A percentile compares a stretch with the other conserved stretches of the same genome.
Conservation (phyloP, 1,140 invertebrate species). For the Drosophila sturtevanti region DNA sequence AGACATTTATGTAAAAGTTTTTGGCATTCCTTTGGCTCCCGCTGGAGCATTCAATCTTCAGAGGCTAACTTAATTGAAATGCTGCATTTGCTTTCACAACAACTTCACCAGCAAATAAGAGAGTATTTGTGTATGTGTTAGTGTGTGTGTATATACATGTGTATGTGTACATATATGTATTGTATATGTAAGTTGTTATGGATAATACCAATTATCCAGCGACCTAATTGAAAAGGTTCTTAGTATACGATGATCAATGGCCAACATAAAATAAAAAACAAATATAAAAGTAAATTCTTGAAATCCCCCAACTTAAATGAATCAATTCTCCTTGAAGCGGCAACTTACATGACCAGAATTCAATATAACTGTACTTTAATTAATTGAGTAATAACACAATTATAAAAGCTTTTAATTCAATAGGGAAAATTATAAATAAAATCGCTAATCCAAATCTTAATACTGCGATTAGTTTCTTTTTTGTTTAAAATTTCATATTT, state of each 20-base stretch:
- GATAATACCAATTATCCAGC: slow-evolving; percentile 48
- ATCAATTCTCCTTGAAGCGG: not conserved
- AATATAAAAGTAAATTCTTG: not conserved
- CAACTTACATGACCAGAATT: not conserved
- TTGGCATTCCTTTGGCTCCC: slow-evolving; percentile 19
- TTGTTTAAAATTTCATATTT: no score
- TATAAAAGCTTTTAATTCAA: no score
- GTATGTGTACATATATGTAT: not conserved
- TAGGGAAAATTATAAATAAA: no score
- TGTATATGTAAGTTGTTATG: slow-evolving; percentile 37
- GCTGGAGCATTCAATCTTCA: slow-evolving; percentile 41
- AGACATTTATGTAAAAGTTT: slow-evolving; percentile 31
- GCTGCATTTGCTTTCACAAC: slow-evolving; percentile 16
- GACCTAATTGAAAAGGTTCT: slow-evolving; percentile 42
- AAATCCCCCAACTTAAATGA: not conserved
- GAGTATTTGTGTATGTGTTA: not conserved
- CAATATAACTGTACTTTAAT: not conserved
- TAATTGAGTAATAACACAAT: not conserved
- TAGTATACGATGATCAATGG: slow-evolving; percentile 38
- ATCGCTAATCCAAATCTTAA: no score
- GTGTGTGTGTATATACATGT: not conserved
- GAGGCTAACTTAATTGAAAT: slow-evolving; percentile 23
- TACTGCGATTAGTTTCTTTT: no score
- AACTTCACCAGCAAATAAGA: slow-evolving; percentile 13
- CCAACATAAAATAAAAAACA: slow-evolving; percentile 29